Evolutionary conservation across 1,140 invertebrate species (phyloP).

Genomic region (Caerostris extrusa): DNA sequence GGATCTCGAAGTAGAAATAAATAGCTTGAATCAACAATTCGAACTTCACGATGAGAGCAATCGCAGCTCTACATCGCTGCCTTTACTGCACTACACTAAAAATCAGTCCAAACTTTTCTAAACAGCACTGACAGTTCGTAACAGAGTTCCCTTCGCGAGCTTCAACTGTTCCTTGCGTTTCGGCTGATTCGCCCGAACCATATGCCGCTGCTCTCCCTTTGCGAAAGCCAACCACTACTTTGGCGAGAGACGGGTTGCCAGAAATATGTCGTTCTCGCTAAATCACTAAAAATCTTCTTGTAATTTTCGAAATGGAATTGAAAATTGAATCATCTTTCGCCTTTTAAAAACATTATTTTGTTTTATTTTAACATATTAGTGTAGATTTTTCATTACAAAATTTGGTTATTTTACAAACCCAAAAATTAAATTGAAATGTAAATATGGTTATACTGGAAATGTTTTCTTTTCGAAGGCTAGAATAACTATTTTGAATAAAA

Average conservation of each 20-base stretch:
- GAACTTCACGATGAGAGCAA: background rate
- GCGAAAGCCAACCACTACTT: background rate
- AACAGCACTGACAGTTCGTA: conserved; percentile 10
- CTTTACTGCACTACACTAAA: background rate
- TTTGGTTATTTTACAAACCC: too few relatives aligned
- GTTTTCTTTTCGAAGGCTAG: too few relatives aligned
- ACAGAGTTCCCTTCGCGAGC: background rate
- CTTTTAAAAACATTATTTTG: background rate
- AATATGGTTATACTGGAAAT: too few relatives aligned
- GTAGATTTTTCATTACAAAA: too few relatives aligned
- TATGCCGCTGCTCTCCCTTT: conserved; percentile 17
- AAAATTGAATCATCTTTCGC: background rate
- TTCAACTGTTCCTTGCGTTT: conserved; percentile 13
- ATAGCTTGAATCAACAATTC: background rate
- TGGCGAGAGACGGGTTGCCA: conserved; percentile 15
- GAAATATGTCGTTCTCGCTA: background rate
- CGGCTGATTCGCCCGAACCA: conserved; percentile 14
- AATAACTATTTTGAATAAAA: too few relatives aligned
- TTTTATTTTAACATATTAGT: background rate
- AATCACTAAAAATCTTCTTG: background rate
- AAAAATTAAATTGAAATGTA: too few relatives aligned
- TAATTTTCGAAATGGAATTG: background rate
- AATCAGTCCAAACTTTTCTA: background rate
- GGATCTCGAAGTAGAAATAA: background rate
- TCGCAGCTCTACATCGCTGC: conserved; percentile 4